These are phyloP conservation scores for Melanotaenia maccullochi DNA, from an alignment of 2,797 vertebrate genomes.

Conservation along the genomic window DNA sequence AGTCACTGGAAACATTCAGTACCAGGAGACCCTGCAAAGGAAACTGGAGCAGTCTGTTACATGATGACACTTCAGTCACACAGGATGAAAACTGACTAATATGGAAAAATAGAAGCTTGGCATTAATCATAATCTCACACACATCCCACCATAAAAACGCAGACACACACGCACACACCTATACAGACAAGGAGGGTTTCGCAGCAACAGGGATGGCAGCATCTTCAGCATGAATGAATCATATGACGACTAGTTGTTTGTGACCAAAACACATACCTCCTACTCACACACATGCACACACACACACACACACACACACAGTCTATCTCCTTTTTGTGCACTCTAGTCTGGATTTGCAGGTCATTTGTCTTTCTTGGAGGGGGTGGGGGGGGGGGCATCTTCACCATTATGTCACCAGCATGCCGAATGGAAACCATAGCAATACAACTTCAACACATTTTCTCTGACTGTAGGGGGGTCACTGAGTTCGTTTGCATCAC, in stretches of 20 bases:
- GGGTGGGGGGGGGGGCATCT: conserved; percentile 15
- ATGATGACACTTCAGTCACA: conserved; percentile 37
- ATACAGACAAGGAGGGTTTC: conserved; percentile 37
- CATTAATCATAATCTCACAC: conserved; percentile 24
- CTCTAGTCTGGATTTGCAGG: conserved; percentile 48
- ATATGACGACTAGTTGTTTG: conserved; percentile 25
- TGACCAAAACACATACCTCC: conserved; percentile 15
- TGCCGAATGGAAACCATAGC: conserved; percentile 57
- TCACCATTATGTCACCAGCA: conserved; percentile 41
- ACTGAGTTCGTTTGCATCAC: conserved; percentile 55
- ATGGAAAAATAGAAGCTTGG: conserved; percentile 30
- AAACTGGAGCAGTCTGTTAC: conserved; percentile 41
- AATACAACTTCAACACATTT: conserved; percentile 30
- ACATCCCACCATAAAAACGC: conserved; percentile 20
- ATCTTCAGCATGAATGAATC: conserved; percentile 64
- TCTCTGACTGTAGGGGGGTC: conserved; percentile 19
- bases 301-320: not conserved
- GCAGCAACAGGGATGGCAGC: conserved; percentile 41
- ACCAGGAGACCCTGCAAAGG: conserved; percentile 22
- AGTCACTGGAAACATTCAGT: conserved; percentile 54
- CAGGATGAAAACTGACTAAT: conserved; percentile 42
- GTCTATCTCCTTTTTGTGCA: conserved; percentile 20
- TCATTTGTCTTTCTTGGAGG: conserved; percentile 43
- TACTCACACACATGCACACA: not conserved
- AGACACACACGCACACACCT: conserved; percentile 12